A percentile compares a stretch with the other conserved stretches of the same genome.
These are phyloP conservation scores for Apaloderma vittatum DNA, from an alignment of 2,113 vertebrate species.

Conservation along the genomic window DNA sequence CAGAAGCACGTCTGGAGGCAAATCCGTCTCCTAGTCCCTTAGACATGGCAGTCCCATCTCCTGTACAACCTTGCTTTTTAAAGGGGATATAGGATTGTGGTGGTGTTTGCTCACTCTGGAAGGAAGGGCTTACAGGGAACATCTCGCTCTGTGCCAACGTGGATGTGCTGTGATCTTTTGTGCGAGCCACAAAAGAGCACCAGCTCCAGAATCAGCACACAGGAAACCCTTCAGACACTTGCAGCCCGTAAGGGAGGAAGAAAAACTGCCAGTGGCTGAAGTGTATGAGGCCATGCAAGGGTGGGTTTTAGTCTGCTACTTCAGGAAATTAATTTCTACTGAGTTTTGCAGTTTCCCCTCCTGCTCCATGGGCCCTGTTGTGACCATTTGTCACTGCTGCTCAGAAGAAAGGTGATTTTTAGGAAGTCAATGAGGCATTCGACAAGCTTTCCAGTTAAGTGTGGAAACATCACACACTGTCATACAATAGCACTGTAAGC, in stretches of 20 bases:
- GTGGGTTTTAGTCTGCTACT: neutral
- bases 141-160: rapidly evolving
- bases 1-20: neutral
- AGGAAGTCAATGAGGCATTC: slow-evolving; percentile 45
- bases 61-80: neutral
- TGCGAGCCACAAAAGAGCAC: neutral
- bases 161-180: neutral
- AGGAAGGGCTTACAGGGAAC: neutral
- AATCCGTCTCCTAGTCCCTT: neutral
- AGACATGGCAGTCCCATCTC: rapidly evolving
- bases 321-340: slow-evolving; percentile 15
- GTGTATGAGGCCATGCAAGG: neutral
- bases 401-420: neutral
- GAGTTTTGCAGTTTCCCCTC: neutral
- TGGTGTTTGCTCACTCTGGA: neutral
- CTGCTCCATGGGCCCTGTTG: neutral
- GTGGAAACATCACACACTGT: neutral
- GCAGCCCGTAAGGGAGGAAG: neutral
- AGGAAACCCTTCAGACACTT: neutral
- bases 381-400: slow-evolving; percentile 39
- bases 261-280: neutral
- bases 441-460: slow-evolving; percentile 40
- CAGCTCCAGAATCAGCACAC: neutral
- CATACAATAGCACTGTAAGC: neutral
- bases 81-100: neutral